phyloP scores from a whole-genome alignment of 2,113 vertebrate genomes.

The Pelodiscus sinensis region DNA sequence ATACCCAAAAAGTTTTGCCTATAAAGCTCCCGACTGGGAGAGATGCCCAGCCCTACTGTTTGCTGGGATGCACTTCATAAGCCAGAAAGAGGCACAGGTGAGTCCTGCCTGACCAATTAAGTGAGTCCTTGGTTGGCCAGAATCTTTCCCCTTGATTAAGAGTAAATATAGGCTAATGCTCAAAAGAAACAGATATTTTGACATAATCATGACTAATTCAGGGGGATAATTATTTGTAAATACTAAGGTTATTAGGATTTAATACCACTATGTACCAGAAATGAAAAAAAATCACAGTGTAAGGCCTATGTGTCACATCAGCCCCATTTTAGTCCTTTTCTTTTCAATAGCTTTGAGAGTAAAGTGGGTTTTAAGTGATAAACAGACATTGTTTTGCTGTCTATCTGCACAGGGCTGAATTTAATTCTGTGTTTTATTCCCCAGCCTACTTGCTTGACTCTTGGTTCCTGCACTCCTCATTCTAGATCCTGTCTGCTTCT shows the following conservation, averaged over 20 bases:
- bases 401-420: neutral
- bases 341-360: neutral
- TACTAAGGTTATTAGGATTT: slow-evolving; percentile 18
- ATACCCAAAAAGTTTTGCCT: too few relatives aligned
- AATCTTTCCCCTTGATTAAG: slow-evolving; percentile 43
- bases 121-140: too few relatives aligned
- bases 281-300: neutral
- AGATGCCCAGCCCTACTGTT: too few relatives aligned
- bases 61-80: too few relatives aligned
- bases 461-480: too few relatives aligned
- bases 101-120: too few relatives aligned
- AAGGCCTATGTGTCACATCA: neutral
- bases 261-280: slow-evolving; percentile 13
- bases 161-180: neutral
- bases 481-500: too few relatives aligned
- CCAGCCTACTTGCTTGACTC: too few relatives aligned
- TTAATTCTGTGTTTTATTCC: neutral
- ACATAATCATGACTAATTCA: slow-evolving; percentile 24
- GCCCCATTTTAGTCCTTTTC: slow-evolving; percentile 14
- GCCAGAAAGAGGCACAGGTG: too few relatives aligned
- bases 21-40: too few relatives aligned
- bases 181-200: slow-evolving; percentile 57
- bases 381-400: neutral
- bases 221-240: slow-evolving; percentile 50
- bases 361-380: slow-evolving; percentile 15